A percentile compares a stretch with the other conserved stretches of the same genome.
phyloP scores from a whole-genome alignment of 2,888 invertebrate genomes.

The Cecidostiba fungosa region DNA sequence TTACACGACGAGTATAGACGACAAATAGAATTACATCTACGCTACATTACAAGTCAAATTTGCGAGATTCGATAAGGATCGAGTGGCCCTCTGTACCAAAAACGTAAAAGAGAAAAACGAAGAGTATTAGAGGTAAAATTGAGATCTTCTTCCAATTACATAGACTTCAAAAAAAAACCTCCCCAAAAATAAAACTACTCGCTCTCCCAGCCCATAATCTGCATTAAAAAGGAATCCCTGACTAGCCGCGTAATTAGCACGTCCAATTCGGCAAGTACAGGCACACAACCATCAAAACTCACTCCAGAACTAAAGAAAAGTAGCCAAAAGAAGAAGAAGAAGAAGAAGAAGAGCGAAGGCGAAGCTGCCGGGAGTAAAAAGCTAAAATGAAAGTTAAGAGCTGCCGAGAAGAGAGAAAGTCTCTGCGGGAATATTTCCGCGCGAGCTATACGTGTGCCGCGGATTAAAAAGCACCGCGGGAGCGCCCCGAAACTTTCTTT shows the following conservation, averaged over 20 bases:
- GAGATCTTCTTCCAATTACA: no score
- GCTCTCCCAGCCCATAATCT: neutral
- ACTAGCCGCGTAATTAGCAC: conserved; percentile 44
- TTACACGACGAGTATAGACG: neutral
- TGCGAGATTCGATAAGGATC: conserved; percentile 30
- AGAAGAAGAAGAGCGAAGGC: neutral
- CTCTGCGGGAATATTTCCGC: conserved; percentile 50
- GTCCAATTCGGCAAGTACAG: conserved; percentile 13
- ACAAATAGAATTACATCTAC: neutral
- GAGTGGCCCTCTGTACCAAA: conserved; percentile 12
- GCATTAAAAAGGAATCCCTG: neutral
- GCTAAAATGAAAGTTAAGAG: conserved; percentile 57
- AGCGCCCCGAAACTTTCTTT: conserved; percentile 52
- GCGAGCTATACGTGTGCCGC: conserved; percentile 30
- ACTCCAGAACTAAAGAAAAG: conserved; percentile 30
- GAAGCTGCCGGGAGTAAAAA: conserved; percentile 22
- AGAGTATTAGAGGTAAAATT: neutral
- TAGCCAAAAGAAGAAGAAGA: neutral
- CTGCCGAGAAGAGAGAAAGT: neutral
- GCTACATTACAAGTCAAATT: conserved; percentile 33
- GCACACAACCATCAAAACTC: neutral
- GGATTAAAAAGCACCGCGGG: conserved; percentile 55
- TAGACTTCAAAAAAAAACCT: no score
- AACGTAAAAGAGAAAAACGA: no score
- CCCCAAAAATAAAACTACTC: neutral